Base-by-base conservation (phyloP, 2,113 vertebrate species). In the Apeltes quadracus region DNA sequence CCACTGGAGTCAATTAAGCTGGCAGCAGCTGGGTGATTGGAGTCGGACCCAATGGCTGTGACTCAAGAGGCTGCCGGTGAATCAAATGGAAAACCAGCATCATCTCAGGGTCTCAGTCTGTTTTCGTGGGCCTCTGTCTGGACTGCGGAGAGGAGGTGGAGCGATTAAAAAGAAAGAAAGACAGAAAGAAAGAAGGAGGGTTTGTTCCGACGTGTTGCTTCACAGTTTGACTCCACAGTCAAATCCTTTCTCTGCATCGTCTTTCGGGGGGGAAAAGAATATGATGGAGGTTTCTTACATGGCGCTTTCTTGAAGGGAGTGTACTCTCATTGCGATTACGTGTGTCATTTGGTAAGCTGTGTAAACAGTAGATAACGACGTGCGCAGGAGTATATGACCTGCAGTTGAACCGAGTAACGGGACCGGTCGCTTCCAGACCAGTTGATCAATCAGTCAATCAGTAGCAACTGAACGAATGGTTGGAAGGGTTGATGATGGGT, bases 11-110 rank as follows among this genome's bases (percentile, higher is more conserved):
- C 86, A 65, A 82, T 85, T 84, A 87, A 70, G 76, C 63, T 78
- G 83, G 83, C 70, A 78, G 80, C 70, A 3, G 81, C 80, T 72
- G 74, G 83, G 75, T 59, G 80, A 83, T 69, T 56, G 77, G 65
- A 84, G 38, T 16, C 0, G 25, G 39, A 64, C 69, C 59, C 44
- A n/a, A 72, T 68, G 74, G 69, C 62, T 69, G 83, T 90, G 87
- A 91, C 75, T 89, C 89, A 91, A 77, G 83, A 76, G 22, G 23
- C 78, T 69, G 81, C 79, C 74, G 87, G 74, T 64, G 69, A 87
- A 81, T 68, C 81, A 78, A 77, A 83, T 76, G 86, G 84, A 90
- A 89, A 90, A 81, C 15, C 72, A 65, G 51, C 69, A 78, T 91
- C 72, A 79, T 79, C 82, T 81, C 1, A 44, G 71, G 72, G 68